Percentiles rank a stretch among this genome's conserved stretches.
phyloP scores from a whole-genome alignment of 1,140 invertebrate species.

The Cherax destructor region DNA sequence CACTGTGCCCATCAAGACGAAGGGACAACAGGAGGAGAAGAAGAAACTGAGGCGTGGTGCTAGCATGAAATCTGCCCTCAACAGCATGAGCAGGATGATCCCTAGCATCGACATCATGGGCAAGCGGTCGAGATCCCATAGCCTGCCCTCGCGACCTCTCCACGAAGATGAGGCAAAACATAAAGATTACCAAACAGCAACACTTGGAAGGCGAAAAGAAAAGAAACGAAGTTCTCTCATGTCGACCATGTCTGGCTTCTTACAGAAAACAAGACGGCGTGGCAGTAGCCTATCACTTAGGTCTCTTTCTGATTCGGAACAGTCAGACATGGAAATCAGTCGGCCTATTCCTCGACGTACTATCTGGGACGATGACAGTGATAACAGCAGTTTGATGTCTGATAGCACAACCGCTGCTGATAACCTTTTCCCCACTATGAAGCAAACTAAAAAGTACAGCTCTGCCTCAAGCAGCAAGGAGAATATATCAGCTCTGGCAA shows the following conservation, averaged over 20 bases:
- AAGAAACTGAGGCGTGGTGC: conserved; percentile 80
- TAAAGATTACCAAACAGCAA: conserved; percentile 72
- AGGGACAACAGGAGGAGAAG: conserved; percentile 55
- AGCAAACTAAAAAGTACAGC: conserved; percentile 50
- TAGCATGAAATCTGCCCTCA: conserved; percentile 87
- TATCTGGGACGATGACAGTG: conserved; percentile 61
- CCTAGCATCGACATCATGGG: conserved; percentile 85
- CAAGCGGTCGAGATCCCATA: conserved; percentile 87
- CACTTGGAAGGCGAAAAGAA: conserved; percentile 62
- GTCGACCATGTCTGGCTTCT: conserved; percentile 85
- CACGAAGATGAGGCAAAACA: conserved; percentile 71
- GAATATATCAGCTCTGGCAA: conserved; percentile 11
- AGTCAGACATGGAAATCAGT: conserved; percentile 82
- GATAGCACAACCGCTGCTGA: conserved; percentile 52
- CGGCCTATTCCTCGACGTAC: conserved; percentile 66
- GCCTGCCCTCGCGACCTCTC: conserved; percentile 81
- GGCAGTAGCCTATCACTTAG: conserved; percentile 77
- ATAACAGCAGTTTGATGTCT: conserved; percentile 64
- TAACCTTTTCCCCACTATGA: conserved; percentile 59
- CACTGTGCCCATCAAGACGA: conserved; percentile 69
- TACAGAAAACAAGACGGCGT: conserved; percentile 80
- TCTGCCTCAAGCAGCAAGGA: conserved; percentile 55
- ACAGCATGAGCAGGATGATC: conserved; percentile 86
- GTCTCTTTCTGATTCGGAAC: conserved; percentile 84
- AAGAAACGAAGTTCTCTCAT: conserved; percentile 85